Evolutionary conservation across 1,140 invertebrate genomes (phyloP).

Genomic region (Cydia splendana): DNA sequence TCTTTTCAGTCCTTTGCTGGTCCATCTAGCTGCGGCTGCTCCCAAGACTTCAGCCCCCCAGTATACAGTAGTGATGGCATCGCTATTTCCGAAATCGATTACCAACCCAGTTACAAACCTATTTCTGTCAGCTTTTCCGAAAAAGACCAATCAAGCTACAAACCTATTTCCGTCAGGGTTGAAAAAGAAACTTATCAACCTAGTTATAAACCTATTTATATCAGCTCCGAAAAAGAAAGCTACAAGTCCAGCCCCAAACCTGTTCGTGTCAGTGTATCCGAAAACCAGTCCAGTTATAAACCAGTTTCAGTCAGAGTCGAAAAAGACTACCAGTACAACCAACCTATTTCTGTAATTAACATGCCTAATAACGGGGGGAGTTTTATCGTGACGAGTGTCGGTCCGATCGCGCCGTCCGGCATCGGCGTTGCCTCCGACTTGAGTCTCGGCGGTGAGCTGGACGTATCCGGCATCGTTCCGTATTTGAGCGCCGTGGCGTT

Average conservation of each 20-base stretch:
- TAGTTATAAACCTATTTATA: not conserved
- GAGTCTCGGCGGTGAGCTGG: not conserved
- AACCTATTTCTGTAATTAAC: not conserved
- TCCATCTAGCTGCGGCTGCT: not conserved
- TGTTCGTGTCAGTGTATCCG: not conserved
- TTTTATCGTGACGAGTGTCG: not conserved
- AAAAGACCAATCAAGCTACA: not conserved
- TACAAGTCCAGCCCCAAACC: not conserved
- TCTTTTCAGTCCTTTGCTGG: not conserved
- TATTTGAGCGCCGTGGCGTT: constrained; percentile 22
- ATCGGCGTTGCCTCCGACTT: not conserved
- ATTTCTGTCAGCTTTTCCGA: not conserved
- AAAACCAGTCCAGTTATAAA: not conserved
- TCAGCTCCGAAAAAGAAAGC: not conserved
- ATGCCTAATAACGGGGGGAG: not conserved
- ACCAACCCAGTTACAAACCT: not conserved
- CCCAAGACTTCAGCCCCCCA: not conserved
- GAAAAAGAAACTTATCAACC: not conserved
- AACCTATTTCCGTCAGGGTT: not conserved
- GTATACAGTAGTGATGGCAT: not conserved
- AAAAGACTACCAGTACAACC: not conserved
- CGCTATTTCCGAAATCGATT: not conserved
- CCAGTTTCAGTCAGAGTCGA: not conserved
- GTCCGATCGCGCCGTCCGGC: constrained; percentile 19
- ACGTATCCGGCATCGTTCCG: not conserved